These are phyloP conservation scores for Dilophus febrilis DNA, from an alignment of 2,888 invertebrate species.

Conservation along the genomic window DNA sequence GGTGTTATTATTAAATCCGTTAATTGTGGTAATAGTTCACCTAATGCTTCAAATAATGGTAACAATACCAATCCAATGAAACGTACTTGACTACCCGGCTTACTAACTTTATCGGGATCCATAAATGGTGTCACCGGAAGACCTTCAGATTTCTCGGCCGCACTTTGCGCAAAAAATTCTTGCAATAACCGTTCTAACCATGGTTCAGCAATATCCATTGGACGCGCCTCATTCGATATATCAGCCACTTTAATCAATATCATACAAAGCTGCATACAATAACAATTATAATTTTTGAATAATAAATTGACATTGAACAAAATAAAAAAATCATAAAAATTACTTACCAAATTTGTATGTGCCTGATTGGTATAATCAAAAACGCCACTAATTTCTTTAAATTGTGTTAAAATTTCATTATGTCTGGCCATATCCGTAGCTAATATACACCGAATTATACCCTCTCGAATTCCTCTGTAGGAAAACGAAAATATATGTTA, in stretches of 20 bases:
- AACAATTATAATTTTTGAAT: conserved; percentile 6
- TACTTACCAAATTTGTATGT: conserved; percentile 52
- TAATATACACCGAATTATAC: conserved; percentile 59
- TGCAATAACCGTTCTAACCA: conserved; percentile 55
- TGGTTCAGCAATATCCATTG: conserved; percentile 67
- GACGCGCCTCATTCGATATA: conserved; percentile 67
- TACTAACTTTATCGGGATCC: conserved; percentile 72
- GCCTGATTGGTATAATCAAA: conserved; percentile 51
- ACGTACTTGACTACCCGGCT: conserved; percentile 66
- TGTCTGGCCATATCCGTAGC: conserved; percentile 67
- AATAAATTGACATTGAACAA: too few relatives aligned
- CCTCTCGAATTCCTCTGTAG: conserved; percentile 46
- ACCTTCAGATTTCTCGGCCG: conserved; percentile 64
- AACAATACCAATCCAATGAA: conserved; percentile 67
- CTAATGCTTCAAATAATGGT: conserved; percentile 62
- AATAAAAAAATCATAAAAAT: not conserved
- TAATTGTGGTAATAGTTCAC: conserved; percentile 53
- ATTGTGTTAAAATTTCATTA: conserved; percentile 57
- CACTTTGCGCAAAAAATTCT: conserved; percentile 64
- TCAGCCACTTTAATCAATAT: conserved; percentile 70
- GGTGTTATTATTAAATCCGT: conserved; percentile 37
- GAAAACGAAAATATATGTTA: not conserved
- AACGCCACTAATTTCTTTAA: conserved; percentile 43
- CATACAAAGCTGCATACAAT: conserved; percentile 44
- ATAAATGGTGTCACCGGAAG: conserved; percentile 72